Evolutionary conservation across 2,113 vertebrate species (phyloP), one percentile per base, ranked within the genome.

Genomic region (Lycaon pictus): DNA sequence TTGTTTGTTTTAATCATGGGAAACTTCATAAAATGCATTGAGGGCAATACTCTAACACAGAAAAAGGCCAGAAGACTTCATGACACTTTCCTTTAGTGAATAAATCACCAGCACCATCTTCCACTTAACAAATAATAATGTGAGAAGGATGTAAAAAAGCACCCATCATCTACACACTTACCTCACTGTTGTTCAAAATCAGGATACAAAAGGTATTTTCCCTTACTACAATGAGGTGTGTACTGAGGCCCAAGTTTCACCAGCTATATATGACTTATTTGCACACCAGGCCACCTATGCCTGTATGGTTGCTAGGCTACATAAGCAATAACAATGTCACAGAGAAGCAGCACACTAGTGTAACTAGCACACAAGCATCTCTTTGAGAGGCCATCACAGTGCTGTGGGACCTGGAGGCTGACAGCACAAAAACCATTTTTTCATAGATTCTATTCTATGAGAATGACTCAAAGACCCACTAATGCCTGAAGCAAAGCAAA

Each of bases 391-490:
- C 53, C 95, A 51, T 91, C 27, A 88, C 13, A 82, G 65, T 91
- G 67, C 32, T 69, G 8, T 87, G 67, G 85, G 69, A 84, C 17
- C 60, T 55, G 58, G 77, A 90, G 35, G 55, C 80, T 55, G 35
- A 95, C 12, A 93, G 74, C 60, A 96, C 58, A 71, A 94, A 98
- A 89, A 86, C 13, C 19, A 63, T 71, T 92, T 92, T 87, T 83
- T 89, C 69, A 94, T 4, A 96, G 74, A 95, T 83, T 96, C 56
- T 27, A 77, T 81, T 95, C 76, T 88, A 43, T 48, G 62, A 96
- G 37, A 84, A 92, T 77, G 53, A 96, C 84, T 93, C 72, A 95
- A 96, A 96, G 62, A 95, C 77, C 32, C 80, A 97, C 80, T 95
- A 96, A 82, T 80, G 91, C 63, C 63, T 90, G n/a, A 97, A 96